Percentiles rank a stretch among this genome's conserved stretches.
These are phyloP conservation scores for Alces alces DNA, from an alignment of 2,113 vertebrate species.

Conservation along the genomic window DNA sequence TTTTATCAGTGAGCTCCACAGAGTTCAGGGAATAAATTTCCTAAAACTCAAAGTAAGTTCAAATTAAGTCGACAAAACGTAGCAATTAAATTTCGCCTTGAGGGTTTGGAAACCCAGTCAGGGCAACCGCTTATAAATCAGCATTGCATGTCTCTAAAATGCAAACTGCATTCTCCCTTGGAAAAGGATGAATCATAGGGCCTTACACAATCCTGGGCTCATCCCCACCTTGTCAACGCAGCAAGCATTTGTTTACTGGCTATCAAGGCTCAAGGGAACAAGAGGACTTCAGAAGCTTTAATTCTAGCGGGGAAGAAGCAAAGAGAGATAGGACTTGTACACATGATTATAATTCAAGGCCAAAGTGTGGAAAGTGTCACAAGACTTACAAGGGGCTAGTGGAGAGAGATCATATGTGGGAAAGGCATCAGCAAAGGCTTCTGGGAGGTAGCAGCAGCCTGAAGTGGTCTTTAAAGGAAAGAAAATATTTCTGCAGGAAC, in stretches of 20 bases:
- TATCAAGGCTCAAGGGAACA: not conserved
- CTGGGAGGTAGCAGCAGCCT: not conserved
- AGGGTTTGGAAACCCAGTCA: slow-evolving; percentile 3
- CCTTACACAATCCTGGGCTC: not conserved
- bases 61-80: not conserved
- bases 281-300: not conserved
- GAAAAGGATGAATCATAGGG: not conserved
- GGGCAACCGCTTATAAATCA: not conserved
- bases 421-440: not conserved
- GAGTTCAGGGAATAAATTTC: not conserved
- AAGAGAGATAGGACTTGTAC: not conserved
- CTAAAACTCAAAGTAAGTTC: slow-evolving; percentile 11
- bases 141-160: not conserved
- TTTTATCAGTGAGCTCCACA: not conserved
- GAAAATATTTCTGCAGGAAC: not conserved
- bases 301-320: not conserved
- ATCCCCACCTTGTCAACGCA: not conserved
- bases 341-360: not conserved
- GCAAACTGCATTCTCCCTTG: not conserved
- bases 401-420: not conserved
- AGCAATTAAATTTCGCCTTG: slow-evolving; percentile 19
- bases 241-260: not conserved
- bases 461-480: not conserved
- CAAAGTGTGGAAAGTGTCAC: not conserved
- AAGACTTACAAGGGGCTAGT: not conserved